These are phyloP conservation scores for Peromyscus nudipes DNA, from an alignment of 2,797 vertebrate species.

Conservation along the genomic window DNA sequence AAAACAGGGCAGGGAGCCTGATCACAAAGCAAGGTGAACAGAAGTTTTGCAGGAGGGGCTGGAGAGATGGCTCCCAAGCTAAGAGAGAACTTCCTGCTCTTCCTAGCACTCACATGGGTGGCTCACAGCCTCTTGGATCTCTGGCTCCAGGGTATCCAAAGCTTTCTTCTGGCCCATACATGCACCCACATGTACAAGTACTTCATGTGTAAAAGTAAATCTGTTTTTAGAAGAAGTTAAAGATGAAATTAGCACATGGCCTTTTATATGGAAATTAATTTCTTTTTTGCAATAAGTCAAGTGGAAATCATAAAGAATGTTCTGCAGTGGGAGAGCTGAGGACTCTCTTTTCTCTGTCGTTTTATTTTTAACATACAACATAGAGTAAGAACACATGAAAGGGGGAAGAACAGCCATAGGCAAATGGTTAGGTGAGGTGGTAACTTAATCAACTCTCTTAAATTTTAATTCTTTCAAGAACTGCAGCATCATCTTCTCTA, in stretches of 20 bases:
- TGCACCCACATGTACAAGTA: background rate
- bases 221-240: background rate
- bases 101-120: background rate
- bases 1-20: background rate
- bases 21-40: background rate
- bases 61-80: background rate
- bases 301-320: background rate
- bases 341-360: background rate
- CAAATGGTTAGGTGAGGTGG: background rate
- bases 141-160: background rate
- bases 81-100: background rate
- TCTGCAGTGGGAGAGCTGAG: background rate
- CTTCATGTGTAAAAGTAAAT: background rate
- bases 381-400: background rate
- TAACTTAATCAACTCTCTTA: background rate
- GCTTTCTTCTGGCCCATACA: background rate
- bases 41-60: background rate
- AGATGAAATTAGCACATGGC: background rate
- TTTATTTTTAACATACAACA: background rate
- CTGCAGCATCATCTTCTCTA: background rate
- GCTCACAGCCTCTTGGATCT: background rate
- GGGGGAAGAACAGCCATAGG: background rate
- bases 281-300: background rate
- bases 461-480: background rate
- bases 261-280: background rate